Evolutionary conservation across 2,888 invertebrate species (phyloP).

Genomic region (Hydrotaea cyrtoneurina): DNA sequence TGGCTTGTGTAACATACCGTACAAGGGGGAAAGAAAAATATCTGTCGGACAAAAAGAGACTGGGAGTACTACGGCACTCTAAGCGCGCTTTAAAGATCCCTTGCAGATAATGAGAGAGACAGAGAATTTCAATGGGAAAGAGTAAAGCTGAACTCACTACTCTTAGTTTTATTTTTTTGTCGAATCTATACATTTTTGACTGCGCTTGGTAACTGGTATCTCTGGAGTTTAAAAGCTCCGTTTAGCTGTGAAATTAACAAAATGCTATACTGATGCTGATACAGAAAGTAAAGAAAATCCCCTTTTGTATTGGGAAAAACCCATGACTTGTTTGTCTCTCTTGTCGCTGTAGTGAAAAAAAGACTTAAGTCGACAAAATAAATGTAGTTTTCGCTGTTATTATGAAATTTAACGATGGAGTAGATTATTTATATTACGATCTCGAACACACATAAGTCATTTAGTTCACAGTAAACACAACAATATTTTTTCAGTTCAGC

Average conservation of each 20-base stretch:
- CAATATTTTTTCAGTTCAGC: too few species aligned
- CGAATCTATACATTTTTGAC: neutral
- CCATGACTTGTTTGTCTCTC: constrained; percentile 17
- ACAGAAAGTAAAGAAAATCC: constrained; percentile 46
- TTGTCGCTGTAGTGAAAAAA: neutral
- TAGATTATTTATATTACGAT: too few species aligned
- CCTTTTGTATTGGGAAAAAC: constrained; percentile 50
- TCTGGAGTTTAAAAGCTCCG: constrained; percentile 46
- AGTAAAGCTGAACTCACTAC: neutral
- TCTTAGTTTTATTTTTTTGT: neutral
- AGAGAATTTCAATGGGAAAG: neutral
- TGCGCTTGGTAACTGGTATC: constrained; percentile 58
- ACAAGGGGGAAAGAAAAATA: constrained; percentile 50
- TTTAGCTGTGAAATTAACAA: constrained; percentile 26
- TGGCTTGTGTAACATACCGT: constrained; percentile 63
- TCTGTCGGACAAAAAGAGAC: constrained; percentile 50
- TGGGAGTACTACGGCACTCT: constrained; percentile 6
- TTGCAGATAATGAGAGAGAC: neutral
- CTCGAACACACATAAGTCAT: too few species aligned
- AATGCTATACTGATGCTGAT: too few species aligned
- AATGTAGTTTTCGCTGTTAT: too few species aligned
- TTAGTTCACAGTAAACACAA: too few species aligned
- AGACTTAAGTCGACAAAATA: neutral
- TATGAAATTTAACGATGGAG: too few species aligned
- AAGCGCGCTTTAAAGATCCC: neutral